Conservation (phyloP, 2,888 invertebrate species). For the Torymus auratus region DNA sequence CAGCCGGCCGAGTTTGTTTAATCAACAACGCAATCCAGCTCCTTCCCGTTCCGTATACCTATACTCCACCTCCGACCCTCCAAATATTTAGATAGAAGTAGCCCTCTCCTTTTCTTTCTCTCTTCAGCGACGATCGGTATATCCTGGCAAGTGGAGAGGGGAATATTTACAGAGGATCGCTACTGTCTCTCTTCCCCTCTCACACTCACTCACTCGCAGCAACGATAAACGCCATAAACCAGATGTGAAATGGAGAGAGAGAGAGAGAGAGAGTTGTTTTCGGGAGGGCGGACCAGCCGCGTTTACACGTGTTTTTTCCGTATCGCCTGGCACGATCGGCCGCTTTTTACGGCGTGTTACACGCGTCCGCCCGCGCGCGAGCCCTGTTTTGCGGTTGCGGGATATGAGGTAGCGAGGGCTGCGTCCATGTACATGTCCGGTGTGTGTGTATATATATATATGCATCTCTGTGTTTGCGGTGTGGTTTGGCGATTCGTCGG, state of each 20-base stretch:
- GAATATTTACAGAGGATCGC: conserved; percentile 54
- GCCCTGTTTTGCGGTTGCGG: too few species aligned
- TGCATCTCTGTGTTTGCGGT: too few species aligned
- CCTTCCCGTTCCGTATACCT: too few species aligned
- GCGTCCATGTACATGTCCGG: too few species aligned
- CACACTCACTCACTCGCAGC: neutral
- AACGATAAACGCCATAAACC: conserved; percentile 7
- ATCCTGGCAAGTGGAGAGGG: conserved; percentile 34
- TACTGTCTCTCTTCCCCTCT: neutral
- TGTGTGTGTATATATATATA: too few species aligned
- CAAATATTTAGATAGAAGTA: conserved; percentile 50
- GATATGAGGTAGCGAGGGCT: too few species aligned
- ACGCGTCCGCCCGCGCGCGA: neutral
- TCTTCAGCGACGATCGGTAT: conserved; percentile 9
- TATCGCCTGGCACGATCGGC: neutral
- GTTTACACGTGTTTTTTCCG: conserved; percentile 19
- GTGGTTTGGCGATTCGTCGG: too few species aligned
- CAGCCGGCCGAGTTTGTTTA: neutral
- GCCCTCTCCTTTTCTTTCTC: too few species aligned
- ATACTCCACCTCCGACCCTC: neutral
- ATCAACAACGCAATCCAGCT: conserved; percentile 23
- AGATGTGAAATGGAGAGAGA: conserved; percentile 33
- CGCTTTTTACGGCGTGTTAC: neutral
- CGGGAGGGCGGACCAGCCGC: neutral
- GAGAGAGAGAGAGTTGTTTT: neutral